phyloP scores from a whole-genome alignment of 37 sponge, comb jelly and placozoan genomes.

The Dysidea cf. avara region DNA sequence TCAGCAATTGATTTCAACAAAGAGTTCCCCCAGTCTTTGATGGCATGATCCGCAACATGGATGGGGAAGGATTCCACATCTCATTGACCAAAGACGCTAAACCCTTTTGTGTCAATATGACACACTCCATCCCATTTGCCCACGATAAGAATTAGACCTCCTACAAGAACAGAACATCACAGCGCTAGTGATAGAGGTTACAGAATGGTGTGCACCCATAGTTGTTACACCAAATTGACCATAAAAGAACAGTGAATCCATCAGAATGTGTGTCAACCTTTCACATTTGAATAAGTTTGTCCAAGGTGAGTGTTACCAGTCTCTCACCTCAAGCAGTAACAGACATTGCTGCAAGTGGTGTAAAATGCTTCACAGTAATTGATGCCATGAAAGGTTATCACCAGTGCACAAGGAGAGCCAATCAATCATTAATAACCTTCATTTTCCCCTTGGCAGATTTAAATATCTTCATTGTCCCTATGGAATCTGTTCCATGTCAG shows the following conservation, averaged over 20 bases:
- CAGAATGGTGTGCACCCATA: slow-evolving; percentile 20
- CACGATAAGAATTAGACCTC: slow-evolving; percentile 15
- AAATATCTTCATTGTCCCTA: slow-evolving; percentile 20
- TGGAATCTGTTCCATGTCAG: slow-evolving; percentile 47
- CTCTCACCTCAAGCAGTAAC: background rate
- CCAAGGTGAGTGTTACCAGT: slow-evolving; percentile 7
- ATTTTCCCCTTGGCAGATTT: background rate
- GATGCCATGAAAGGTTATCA: slow-evolving; percentile 20
- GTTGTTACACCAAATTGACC: slow-evolving; percentile 6
- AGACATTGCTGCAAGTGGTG: slow-evolving; percentile 9
- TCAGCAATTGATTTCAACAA: background rate
- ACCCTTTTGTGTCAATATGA: slow-evolving; percentile 26
- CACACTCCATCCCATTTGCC: background rate
- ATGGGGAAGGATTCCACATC: slow-evolving; percentile 38
- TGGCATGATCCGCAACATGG: slow-evolving; percentile 14
- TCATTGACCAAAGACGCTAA: slow-evolving; percentile 27
- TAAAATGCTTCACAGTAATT: background rate
- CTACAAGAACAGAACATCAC: slow-evolving; percentile 1
- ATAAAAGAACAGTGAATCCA: slow-evolving; percentile 6
- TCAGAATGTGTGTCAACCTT: slow-evolving; percentile 24
- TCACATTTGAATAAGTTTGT: slow-evolving; percentile 13
- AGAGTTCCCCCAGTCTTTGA: background rate
- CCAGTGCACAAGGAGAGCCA: slow-evolving; percentile 6
- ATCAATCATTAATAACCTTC: no score
- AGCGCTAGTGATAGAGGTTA: slow-evolving; percentile 31